phyloP scores from a whole-genome alignment of 2,113 vertebrate genomes.

The Microtus richardsoni region DNA sequence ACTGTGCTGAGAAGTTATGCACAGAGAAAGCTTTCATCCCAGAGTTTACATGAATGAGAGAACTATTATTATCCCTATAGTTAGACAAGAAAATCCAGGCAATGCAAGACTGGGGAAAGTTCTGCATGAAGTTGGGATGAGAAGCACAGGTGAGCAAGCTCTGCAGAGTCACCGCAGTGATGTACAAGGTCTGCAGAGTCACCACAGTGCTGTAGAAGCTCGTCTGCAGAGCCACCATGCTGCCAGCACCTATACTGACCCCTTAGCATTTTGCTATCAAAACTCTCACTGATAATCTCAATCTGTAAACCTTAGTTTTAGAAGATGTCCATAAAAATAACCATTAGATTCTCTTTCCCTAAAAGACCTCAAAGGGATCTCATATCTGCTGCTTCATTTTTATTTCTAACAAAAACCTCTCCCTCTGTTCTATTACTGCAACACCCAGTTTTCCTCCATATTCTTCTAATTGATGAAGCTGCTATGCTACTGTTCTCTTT shows the following conservation, averaged over 20 bases:
- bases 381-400: neutral
- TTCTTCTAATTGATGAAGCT: neutral
- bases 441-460: neutral
- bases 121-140: neutral
- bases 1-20: neutral
- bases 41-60: neutral
- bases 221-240: neutral
- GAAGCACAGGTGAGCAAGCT: neutral
- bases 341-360: neutral
- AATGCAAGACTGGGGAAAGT: neutral
- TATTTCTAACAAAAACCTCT: neutral
- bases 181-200: neutral
- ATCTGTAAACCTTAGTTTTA: neutral
- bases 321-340: constrained; percentile 10
- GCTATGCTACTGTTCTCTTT: neutral
- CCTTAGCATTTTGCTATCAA: neutral
- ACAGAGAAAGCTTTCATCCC: neutral
- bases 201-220: too few species aligned
- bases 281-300: neutral
- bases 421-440: neutral
- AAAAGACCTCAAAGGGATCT: neutral
- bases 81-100: neutral
- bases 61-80: neutral
- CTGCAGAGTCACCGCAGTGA: neutral
- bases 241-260: neutral